Conservation (phyloP, 2,113 vertebrate genomes). For the Camelus bactrianus region DNA sequence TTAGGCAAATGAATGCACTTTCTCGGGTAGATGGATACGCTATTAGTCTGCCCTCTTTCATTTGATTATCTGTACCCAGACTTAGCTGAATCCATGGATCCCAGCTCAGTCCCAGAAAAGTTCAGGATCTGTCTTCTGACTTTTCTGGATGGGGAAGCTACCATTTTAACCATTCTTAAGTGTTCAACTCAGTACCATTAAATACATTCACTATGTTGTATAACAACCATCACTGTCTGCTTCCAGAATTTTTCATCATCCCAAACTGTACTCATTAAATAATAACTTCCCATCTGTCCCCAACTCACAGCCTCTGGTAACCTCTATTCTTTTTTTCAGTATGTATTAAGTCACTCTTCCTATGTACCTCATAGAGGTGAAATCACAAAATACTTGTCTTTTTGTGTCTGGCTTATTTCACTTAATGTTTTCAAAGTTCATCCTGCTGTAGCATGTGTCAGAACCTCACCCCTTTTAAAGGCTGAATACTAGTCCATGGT, state of each 20-base stretch:
- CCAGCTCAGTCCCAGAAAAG: not conserved
- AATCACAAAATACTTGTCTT: not conserved
- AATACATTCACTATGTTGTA: not conserved
- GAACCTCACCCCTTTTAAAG: not conserved
- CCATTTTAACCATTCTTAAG: not conserved
- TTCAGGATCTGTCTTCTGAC: not conserved
- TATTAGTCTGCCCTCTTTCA: not conserved
- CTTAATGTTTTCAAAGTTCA: not conserved
- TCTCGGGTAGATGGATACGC: no score
- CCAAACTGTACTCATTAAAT: not conserved
- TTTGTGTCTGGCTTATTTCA: not conserved
- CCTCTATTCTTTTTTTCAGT: not conserved
- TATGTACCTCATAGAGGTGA: not conserved
- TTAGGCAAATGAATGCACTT: not conserved
- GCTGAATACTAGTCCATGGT: not conserved
- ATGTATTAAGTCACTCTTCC: not conserved
- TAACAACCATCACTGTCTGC: not conserved
- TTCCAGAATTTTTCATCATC: not conserved
- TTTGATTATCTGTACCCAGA: not conserved
- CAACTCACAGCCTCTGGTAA: not conserved
- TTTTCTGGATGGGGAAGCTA: not conserved
- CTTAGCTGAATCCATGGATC: not conserved
- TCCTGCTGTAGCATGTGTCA: not conserved
- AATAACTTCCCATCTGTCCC: not conserved
- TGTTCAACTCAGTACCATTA: no score